phyloP scores from a whole-genome alignment of 2,113 vertebrate genomes.

The Corythaixoides concolor region DNA sequence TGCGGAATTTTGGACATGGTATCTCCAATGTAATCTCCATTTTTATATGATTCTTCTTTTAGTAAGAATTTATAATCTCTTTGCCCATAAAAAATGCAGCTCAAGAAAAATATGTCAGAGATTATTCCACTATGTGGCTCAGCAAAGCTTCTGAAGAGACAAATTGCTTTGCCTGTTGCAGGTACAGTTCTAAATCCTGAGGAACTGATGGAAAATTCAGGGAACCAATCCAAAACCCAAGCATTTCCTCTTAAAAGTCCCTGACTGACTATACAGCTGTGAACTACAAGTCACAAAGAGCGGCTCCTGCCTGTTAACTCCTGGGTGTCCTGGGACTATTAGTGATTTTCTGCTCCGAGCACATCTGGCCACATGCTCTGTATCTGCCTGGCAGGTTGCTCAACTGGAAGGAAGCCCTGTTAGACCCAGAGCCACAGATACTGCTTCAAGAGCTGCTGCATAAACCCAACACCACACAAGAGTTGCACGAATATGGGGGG shows the following conservation, averaged over 20 bases:
- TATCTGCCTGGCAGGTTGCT: neutral
- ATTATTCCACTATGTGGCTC: neutral
- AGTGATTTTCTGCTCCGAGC: neutral
- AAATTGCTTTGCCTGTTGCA: neutral
- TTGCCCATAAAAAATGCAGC: neutral
- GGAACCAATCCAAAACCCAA: neutral
- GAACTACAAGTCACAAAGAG: neutral
- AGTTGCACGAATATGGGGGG: neutral
- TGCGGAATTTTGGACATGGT: neutral
- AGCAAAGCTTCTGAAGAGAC: neutral
- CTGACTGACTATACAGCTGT: neutral
- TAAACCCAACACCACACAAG: neutral
- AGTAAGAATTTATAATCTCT: conserved; percentile 5
- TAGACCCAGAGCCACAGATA: neutral
- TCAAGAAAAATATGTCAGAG: neutral
- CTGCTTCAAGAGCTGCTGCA: neutral
- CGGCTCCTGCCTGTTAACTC: neutral
- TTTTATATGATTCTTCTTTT: conserved; percentile 8
- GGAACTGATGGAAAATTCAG: neutral
- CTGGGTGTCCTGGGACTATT: neutral
- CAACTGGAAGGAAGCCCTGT: neutral
- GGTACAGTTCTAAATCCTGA: neutral
- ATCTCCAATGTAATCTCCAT: neutral
- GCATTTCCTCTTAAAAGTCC: neutral
- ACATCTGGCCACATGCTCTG: neutral